Percentiles rank a stretch among this genome's conserved stretches.
phyloP scores from a whole-genome alignment of 30 jellyfish, hydroid and myxozoan species.

The Turritopsis dohrnii region DNA sequence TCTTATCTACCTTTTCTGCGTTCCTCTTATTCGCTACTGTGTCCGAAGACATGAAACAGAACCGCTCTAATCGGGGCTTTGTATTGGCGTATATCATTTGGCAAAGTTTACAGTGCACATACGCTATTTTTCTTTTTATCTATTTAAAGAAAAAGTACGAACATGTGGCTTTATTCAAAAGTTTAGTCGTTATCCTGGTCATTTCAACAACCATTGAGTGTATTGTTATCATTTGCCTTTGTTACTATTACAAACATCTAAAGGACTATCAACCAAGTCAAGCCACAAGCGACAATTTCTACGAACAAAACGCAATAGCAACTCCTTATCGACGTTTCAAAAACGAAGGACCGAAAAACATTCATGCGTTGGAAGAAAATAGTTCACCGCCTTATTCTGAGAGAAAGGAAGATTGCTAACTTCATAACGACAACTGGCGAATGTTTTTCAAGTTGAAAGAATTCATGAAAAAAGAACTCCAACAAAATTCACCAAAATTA shows the following conservation, averaged over 20 bases:
- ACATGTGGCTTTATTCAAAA: not conserved
- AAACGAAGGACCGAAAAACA: not conserved
- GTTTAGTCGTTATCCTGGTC: not conserved
- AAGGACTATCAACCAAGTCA: not conserved
- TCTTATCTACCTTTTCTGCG: not conserved
- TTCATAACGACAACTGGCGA: no score
- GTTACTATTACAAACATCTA: not conserved
- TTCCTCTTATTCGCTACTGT: not conserved
- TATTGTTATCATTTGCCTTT: not conserved
- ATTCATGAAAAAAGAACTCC: no score
- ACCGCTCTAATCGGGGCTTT: not conserved
- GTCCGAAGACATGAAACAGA: not conserved
- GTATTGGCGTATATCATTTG: not conserved
- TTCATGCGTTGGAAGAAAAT: not conserved
- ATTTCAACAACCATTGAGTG: not conserved
- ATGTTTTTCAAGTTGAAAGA: no score
- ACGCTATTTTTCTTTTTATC: not conserved
- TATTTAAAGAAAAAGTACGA: no score
- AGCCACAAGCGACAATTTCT: not conserved
- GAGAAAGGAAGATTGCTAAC: no score
- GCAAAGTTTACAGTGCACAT: not conserved
- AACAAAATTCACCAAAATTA: no score
- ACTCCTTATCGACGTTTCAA: not conserved
- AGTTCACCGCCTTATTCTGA: no score
- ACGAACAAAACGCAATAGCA: not conserved